phyloP scores from a whole-genome alignment of 2,888 invertebrate genomes.

The Caradrina kadenii region DNA sequence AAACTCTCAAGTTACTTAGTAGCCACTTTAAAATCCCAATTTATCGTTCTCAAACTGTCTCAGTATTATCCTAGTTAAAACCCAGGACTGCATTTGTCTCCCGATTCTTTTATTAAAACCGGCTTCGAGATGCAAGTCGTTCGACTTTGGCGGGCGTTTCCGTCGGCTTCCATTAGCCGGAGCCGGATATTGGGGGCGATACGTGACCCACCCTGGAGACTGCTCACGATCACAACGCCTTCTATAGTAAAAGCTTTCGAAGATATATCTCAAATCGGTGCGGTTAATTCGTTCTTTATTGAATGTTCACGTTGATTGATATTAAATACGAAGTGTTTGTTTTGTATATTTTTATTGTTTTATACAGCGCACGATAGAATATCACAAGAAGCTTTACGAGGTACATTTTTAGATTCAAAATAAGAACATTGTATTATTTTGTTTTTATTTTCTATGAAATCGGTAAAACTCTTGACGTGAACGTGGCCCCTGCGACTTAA shows the following conservation, averaged over 20 bases:
- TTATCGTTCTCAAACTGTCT: constrained; percentile 4
- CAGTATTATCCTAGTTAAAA: constrained; percentile 25
- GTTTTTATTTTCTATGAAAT: neutral
- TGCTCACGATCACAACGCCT: constrained; percentile 44
- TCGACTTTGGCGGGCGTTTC: constrained; percentile 58
- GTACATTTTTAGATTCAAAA: neutral
- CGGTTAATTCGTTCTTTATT: constrained; percentile 29
- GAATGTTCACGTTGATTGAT: constrained; percentile 6
- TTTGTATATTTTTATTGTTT: too few relatives aligned
- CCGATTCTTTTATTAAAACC: constrained; percentile 57
- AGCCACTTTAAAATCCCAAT: constrained; percentile 1
- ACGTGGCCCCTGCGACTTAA: neutral
- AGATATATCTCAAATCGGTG: constrained; percentile 40
- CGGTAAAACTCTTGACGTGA: neutral
- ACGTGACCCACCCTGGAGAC: constrained; percentile 61
- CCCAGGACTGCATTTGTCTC: constrained; percentile 43
- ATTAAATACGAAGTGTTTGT: neutral
- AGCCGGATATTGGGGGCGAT: constrained; percentile 65
- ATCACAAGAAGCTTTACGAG: too few relatives aligned
- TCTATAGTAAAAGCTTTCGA: constrained; percentile 54
- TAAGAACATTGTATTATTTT: neutral
- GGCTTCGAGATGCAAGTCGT: constrained; percentile 51
- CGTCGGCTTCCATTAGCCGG: constrained; percentile 63
- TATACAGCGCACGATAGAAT: neutral
- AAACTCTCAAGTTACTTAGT: neutral